Base-by-base conservation (phyloP, 2,888 invertebrate genomes). In the Trisateles emortualis region DNA sequence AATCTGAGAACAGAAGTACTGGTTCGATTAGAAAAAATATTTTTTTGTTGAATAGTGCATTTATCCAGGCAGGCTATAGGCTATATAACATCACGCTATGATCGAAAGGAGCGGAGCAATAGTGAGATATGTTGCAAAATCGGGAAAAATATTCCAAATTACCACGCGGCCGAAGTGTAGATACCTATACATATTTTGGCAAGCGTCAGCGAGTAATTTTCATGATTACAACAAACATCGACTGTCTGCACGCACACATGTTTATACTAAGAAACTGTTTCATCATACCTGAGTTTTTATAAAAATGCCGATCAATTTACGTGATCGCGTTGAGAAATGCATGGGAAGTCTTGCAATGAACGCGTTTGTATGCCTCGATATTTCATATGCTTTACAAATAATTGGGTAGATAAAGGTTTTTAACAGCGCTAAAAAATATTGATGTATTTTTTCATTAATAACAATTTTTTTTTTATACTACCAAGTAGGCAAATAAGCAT, bases 231-330 rank as follows among this genome's bases (percentile, higher is more conserved):
- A n/a, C 10, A 22, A 4, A n/a, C 3, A 11, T 11, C 30, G 2
- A 11, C 9, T 11, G n/a, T 2, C 38, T 40, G 51, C 59, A 24
- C 32, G 44, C 39, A 43, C 46, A 30, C 38, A 43, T 3, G 8
- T 4, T 26, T 10, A 47, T 54, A 54, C 59, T 11, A 11, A 41
- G 53, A 53, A 67, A 36, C 32, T 8, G 36, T 32, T 63, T 52
- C 49, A 22, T 40, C 14, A 10, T 26, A 5, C 48, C 36, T 50
- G 32, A 26, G 13, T 36, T 36, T 39, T 17, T 1, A 0, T 26
- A 11, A 4, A 35, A 33, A 39, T 43, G 48, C 22, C 39, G 3
- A 26, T 32, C 5, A 14, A n/a, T 16, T 43, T 17, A 39, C 47
- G 47, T 47, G 48, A 17, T 38, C 36, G 16, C n/a, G 9, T 36